phyloP scores from a whole-genome alignment of 2,113 vertebrate species.

The Nerophis lumbriciformis region DNA sequence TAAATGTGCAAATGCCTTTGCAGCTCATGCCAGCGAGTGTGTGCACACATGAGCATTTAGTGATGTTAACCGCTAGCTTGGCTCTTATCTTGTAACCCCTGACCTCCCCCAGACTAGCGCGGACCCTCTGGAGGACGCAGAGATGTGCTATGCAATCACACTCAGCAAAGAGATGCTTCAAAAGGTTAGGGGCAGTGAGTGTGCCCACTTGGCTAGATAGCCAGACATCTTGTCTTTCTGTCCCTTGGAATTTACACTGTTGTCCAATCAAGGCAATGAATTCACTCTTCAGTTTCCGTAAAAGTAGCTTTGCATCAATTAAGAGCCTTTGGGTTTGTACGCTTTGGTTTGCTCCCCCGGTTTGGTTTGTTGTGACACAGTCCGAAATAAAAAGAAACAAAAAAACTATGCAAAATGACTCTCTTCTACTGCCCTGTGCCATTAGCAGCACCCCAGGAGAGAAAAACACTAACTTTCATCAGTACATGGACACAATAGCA shows the following conservation, averaged over 20 bases:
- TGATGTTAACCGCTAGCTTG: conserved; percentile 46
- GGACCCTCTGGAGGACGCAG: conserved; percentile 84
- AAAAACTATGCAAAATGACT: no score
- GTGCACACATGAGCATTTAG: conserved; percentile 18
- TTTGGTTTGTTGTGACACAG: background rate
- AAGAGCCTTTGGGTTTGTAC: background rate
- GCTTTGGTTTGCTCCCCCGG: background rate
- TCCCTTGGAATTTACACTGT: conserved; percentile 38
- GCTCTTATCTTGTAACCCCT: conserved; percentile 61
- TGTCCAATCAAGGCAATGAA: conserved; percentile 34
- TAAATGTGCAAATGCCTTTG: background rate
- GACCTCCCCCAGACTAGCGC: conserved; percentile 69
- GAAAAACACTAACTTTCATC: no score
- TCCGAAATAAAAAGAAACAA: no score
- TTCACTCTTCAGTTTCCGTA: conserved; percentile 27
- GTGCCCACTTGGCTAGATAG: conserved; percentile 35
- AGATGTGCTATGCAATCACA: conserved; percentile 85
- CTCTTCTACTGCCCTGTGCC: no score
- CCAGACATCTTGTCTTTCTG: conserved; percentile 46
- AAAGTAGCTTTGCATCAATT: conserved; percentile 18
- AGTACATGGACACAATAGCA: no score
- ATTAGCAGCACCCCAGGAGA: no score
- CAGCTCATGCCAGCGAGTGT: conserved; percentile 12
- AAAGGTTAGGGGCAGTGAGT: conserved; percentile 78
- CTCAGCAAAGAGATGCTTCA: conserved; percentile 88